Evolutionary conservation across 2,113 vertebrate species (phyloP).

Genomic region (Dicentrarchus labrax): DNA sequence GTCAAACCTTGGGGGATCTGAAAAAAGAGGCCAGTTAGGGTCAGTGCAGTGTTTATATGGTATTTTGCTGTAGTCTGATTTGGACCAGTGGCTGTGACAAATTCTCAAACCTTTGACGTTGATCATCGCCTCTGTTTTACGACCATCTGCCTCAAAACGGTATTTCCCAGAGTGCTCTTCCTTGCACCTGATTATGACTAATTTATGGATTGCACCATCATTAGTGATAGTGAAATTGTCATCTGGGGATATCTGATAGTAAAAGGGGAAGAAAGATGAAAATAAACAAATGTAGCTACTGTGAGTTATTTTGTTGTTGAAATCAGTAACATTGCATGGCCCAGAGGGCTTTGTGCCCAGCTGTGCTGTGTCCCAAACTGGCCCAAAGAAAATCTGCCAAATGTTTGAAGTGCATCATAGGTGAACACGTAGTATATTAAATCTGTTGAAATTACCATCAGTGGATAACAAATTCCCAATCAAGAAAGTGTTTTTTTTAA

Average conservation of each 20-base stretch:
- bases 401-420: constrained; percentile 13
- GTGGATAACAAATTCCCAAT: background rate
- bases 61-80: background rate
- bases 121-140: constrained; percentile 84
- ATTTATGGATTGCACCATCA: constrained; percentile 85
- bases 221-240: constrained; percentile 83
- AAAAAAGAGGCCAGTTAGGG: background rate
- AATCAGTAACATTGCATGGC: background rate
- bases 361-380: constrained; percentile 1
- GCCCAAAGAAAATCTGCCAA: background rate
- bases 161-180: constrained; percentile 89
- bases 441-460: background rate
- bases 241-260: constrained; percentile 82
- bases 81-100: background rate
- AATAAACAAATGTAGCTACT: background rate
- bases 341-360: constrained; percentile 3
- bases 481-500: background rate
- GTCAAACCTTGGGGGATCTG: constrained; percentile 89
- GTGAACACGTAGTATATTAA: background rate
- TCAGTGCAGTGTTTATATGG: background rate
- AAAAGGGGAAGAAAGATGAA: background rate
- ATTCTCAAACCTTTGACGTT: constrained; percentile 80
- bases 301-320: background rate
- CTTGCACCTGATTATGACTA: constrained; percentile 81
- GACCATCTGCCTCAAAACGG: constrained; percentile 87